Percentiles rank a stretch among this genome's conserved stretches.
These are phyloP conservation scores for Drosophila nr. perissopoda DNA, from an alignment of 2,888 invertebrate species.

Conservation along the genomic window DNA sequence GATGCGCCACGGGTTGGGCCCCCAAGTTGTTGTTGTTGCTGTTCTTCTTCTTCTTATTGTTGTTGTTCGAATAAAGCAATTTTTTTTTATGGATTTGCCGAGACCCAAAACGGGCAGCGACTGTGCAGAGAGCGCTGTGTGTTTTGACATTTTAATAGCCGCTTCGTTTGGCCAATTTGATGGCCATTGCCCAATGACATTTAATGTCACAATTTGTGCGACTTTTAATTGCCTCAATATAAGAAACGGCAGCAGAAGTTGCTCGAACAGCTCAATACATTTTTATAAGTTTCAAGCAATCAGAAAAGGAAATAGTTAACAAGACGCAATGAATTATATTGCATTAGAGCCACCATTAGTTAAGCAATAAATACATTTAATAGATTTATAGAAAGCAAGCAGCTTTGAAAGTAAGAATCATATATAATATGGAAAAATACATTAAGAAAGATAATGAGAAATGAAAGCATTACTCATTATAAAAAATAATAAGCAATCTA, in stretches of 20 bases:
- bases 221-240: constrained; percentile 51
- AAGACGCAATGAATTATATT: background rate
- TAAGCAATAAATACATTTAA: background rate
- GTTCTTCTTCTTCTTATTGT: constrained; percentile 4
- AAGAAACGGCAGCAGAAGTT: background rate
- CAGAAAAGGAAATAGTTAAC: background rate
- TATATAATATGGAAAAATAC: background rate
- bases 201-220: constrained; percentile 74
- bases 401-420: background rate
- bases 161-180: constrained; percentile 59
- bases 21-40: constrained; percentile 33
- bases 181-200: constrained; percentile 60
- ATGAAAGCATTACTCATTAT: background rate
- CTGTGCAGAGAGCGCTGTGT: constrained; percentile 37
- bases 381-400: background rate
- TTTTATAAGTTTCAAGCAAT: background rate
- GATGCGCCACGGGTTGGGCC: constrained; percentile 68
- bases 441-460: background rate
- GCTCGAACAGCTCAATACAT: background rate
- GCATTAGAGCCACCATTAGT: background rate
- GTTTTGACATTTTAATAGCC: constrained; percentile 78
- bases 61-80: constrained; percentile 39
- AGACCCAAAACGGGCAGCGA: constrained; percentile 64
- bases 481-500: background rate
- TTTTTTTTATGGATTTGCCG: constrained; percentile 58